Evolutionary conservation across 2,888 invertebrate genomes (phyloP).

Genomic region (Mythimna loreyi): DNA sequence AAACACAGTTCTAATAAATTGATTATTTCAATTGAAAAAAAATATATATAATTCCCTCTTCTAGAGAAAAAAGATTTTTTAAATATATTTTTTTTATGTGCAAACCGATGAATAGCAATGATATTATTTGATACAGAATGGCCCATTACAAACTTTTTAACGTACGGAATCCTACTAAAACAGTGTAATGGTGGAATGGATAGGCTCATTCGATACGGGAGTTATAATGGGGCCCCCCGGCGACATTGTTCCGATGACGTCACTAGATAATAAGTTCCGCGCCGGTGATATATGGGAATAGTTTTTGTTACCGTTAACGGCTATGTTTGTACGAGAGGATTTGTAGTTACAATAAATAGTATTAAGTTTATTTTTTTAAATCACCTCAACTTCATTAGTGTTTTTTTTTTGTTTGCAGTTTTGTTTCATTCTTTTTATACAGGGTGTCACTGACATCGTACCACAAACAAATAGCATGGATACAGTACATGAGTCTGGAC

Average conservation of each 20-base stretch:
- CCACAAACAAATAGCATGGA: too few species aligned
- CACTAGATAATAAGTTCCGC: slow-evolving; percentile 54
- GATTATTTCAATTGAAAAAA: too few species aligned
- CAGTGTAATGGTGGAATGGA: slow-evolving; percentile 40
- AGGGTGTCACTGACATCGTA: too few species aligned
- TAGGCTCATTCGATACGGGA: slow-evolving; percentile 52
- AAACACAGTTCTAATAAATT: too few species aligned
- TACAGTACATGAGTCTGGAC: too few species aligned
- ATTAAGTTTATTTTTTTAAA: too few species aligned
- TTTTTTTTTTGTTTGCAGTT: too few species aligned
- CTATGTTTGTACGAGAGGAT: slow-evolving; percentile 15
- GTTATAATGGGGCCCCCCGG: slow-evolving; percentile 48
- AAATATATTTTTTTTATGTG: background rate
- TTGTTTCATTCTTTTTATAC: too few species aligned
- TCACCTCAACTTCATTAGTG: too few species aligned
- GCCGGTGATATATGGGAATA: slow-evolving; percentile 41
- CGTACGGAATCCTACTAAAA: slow-evolving; percentile 45
- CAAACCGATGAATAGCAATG: background rate
- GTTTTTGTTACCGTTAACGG: slow-evolving; percentile 40
- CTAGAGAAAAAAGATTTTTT: too few species aligned
- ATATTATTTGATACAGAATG: slow-evolving; percentile 1
- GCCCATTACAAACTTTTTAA: slow-evolving; percentile 33
- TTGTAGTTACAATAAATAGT: slow-evolving; percentile 10
- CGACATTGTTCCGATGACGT: slow-evolving; percentile 55
- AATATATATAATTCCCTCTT: too few species aligned